Evolutionary conservation across 2,888 invertebrate genomes (phyloP), one percentile per base, ranked within the genome.

Genomic region (Blastobasis adustella): DNA sequence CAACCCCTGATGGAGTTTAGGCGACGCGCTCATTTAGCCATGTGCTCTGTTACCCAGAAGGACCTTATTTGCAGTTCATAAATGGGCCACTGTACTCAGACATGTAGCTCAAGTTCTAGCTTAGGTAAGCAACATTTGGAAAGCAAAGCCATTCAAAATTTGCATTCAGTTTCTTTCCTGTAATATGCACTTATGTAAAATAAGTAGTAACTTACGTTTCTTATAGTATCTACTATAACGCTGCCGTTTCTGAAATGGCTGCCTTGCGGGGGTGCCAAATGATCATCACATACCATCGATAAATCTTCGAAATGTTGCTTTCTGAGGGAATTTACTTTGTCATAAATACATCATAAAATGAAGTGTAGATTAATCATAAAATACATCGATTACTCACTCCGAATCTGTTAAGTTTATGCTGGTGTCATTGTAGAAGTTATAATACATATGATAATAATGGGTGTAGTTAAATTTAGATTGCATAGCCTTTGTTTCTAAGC

Each of bases 401-500:
- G 89, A 79, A n/a, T 81, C 80, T 0, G 90, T 89, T 45, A 91
- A 58, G 57, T 86, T 84, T 8, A 65, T 61, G 37, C 58, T 60
- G 10, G 71, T 67, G 0, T 55, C 60, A 6, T 69, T 58, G 40
- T 73, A 1, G 23, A 2, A 23, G 3, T 23, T 67, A 1, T 53
- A 50, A 53, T 86, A 82, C 49, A 66, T 66, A 61, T 80, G 90
- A 62, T 85, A 90, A 52, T 85, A 79, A 37, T 91, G 73, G 0
- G 93, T 93, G 56, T 91, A 93, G 73, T 93, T 93, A 66, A 91
- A 93, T 45, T 86, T 75, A 0, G 82, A 83, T 67, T 92, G 92
- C 59, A 90, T 83, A 0, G 92, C 80, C 69, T 94, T 94, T 0
- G 92, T 93, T 76, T 93, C 93, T 6, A 91, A 89, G 61, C 93